Evolutionary conservation across 2,113 vertebrate species (phyloP).

Genomic region (Mellivora capensis): DNA sequence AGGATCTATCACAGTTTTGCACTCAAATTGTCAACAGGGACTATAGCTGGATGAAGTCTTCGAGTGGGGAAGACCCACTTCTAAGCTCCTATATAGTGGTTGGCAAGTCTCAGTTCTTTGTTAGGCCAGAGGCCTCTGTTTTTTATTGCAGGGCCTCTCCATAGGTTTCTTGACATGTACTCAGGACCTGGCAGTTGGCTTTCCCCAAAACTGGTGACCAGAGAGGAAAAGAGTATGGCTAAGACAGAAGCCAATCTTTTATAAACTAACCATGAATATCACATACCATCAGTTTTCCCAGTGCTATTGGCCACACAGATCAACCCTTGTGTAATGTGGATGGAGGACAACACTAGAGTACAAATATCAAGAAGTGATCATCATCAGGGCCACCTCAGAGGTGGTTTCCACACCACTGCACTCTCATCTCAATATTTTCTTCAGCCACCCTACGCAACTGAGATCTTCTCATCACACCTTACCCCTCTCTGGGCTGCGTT

Average conservation of each 20-base stretch:
- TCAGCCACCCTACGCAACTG: accelerated
- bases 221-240: neutral
- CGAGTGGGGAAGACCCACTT: neutral
- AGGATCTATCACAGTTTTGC: neutral
- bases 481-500: too few species aligned
- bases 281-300: neutral
- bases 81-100: neutral
- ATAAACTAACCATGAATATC: neutral
- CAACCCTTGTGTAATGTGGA: neutral
- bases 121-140: neutral
- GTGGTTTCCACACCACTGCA: neutral
- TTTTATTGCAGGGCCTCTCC: neutral
- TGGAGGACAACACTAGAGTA: neutral
- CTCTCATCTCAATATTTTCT: neutral
- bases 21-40: neutral
- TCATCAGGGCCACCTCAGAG: neutral
- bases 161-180: neutral
- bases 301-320: neutral
- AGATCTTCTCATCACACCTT: neutral
- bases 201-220: neutral
- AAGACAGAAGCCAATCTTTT: neutral
- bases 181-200: neutral
- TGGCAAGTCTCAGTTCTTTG: neutral
- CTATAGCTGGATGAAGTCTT: neutral
- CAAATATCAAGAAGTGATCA: accelerated